Percentiles rank a stretch among this genome's conserved stretches.
These are phyloP conservation scores for Bujurquina vittata DNA, from an alignment of 2,113 vertebrate genomes.

Conservation along the genomic window DNA sequence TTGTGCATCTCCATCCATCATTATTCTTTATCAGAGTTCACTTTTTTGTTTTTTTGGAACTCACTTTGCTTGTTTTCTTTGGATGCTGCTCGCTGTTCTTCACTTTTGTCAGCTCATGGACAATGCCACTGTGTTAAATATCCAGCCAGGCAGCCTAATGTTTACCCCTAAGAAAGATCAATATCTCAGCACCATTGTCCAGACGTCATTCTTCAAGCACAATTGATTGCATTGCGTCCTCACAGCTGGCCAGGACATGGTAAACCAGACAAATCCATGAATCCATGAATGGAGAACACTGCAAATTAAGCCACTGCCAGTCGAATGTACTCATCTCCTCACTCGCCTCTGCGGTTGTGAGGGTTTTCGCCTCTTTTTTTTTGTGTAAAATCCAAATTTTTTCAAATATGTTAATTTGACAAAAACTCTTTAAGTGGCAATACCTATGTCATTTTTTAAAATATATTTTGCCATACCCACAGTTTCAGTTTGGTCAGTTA, in stretches of 20 bases:
- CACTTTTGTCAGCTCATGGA: constrained; percentile 30
- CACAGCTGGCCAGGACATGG: constrained; percentile 8
- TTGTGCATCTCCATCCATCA: background rate
- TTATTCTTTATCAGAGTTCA: background rate
- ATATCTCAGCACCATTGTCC: constrained; percentile 46
- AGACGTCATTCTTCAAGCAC: constrained; percentile 59
- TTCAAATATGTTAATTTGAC: background rate
- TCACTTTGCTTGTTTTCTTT: background rate
- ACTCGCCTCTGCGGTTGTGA: background rate
- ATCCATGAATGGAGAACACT: constrained; percentile 14
- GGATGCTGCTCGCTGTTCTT: background rate
- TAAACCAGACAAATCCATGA: constrained; percentile 43
- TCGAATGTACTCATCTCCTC: background rate
- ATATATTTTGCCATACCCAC: background rate
- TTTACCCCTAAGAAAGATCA: constrained; percentile 55
- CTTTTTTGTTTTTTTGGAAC: background rate
- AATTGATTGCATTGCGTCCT: constrained; percentile 59
- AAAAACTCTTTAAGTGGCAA: background rate
- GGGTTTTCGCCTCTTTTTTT: background rate
- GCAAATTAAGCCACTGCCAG: constrained; percentile 18
- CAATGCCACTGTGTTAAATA: constrained; percentile 44
- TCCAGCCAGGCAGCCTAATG: constrained; percentile 54
- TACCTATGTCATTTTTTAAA: no score
- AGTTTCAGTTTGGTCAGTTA: background rate
- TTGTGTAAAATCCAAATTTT: background rate